phyloP scores from a whole-genome alignment of 2,888 invertebrate genomes.

The Patella pellucida region DNA sequence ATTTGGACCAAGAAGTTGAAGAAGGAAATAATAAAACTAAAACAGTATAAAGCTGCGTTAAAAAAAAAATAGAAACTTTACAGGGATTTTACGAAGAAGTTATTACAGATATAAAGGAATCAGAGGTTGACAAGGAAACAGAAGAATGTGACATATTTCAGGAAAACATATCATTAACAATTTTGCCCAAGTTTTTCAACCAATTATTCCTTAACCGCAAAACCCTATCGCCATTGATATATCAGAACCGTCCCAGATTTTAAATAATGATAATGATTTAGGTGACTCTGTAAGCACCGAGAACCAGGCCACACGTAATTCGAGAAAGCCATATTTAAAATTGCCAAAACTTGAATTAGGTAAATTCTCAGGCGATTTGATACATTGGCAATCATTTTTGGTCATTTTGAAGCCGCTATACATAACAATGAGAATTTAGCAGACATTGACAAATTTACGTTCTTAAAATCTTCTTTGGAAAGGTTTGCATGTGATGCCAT shows the following conservation, averaged over 20 bases:
- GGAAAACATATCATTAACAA: background rate
- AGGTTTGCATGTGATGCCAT: background rate
- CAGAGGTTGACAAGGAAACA: background rate
- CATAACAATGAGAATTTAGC: background rate
- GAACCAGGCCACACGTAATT: background rate
- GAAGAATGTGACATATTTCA: background rate
- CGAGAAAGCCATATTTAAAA: background rate
- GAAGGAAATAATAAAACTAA: background rate
- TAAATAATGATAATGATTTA: too few species aligned
- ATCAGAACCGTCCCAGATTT: too few species aligned
- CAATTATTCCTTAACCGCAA: background rate
- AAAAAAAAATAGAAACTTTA: background rate
- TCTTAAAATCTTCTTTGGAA: background rate
- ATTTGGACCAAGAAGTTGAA: background rate
- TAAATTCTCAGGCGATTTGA: background rate
- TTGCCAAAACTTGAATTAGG: background rate
- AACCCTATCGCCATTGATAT: background rate
- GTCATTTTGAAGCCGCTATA: background rate
- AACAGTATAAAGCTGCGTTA: background rate
- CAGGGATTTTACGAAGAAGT: background rate
- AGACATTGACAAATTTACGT: slow-evolving; percentile 1
- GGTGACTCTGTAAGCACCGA: background rate
- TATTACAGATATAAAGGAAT: background rate
- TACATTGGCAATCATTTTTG: background rate
- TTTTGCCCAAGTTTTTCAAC: background rate